Evolutionary conservation across 2,888 invertebrate genomes (phyloP).

Genomic region (Amiota minor): DNA sequence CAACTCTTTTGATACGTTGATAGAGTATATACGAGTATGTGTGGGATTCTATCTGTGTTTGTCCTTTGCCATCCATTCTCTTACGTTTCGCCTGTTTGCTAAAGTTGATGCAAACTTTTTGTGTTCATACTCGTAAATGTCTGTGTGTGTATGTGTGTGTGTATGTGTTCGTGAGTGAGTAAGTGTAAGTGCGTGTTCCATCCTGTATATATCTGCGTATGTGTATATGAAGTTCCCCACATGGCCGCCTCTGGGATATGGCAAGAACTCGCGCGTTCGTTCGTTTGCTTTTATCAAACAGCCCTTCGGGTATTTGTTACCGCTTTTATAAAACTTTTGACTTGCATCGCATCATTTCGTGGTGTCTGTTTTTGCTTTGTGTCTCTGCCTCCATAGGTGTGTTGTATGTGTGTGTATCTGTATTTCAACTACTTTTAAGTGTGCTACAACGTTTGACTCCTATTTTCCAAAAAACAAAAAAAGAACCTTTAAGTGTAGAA

Average conservation of each 20-base stretch:
- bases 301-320: slow-evolving; percentile 65
- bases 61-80: neutral
- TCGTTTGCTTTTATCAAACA: slow-evolving; percentile 62
- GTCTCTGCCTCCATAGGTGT: slow-evolving; percentile 7
- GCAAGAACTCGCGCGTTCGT: slow-evolving; percentile 34
- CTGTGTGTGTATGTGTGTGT: slow-evolving; percentile 30
- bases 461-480: neutral
- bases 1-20: slow-evolving; percentile 26
- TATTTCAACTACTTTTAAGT: slow-evolving; percentile 28
- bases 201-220: too few species aligned
- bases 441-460: neutral
- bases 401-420: slow-evolving; percentile 24
- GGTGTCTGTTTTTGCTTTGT: slow-evolving; percentile 35
- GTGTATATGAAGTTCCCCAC: neutral
- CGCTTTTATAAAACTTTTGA: slow-evolving; percentile 60
- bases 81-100: too few species aligned
- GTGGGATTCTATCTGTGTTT: neutral
- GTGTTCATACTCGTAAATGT: slow-evolving; percentile 37
- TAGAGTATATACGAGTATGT: neutral
- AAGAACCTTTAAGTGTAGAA: slow-evolving; percentile 5
- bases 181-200: neutral
- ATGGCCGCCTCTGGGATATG: slow-evolving; percentile 35
- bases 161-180: slow-evolving; percentile 41
- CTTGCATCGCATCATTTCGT: slow-evolving; percentile 23
- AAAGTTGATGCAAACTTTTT: slow-evolving; percentile 27